Conservation (phyloP, 2,888 invertebrate species). For the Aspidiotus destructor region DNA sequence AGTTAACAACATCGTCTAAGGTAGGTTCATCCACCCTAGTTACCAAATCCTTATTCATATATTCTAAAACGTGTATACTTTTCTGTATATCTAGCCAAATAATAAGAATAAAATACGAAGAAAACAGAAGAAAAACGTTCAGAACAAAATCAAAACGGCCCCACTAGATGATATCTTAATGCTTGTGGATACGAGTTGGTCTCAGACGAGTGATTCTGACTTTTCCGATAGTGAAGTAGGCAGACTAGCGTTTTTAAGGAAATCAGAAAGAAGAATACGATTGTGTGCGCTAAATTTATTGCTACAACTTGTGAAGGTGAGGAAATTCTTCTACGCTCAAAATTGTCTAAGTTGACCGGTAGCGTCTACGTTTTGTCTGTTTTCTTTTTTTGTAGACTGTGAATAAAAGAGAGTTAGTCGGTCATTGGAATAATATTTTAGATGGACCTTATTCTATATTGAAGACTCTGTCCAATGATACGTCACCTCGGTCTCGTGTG, state of each 20-base stretch:
- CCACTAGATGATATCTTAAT: slow-evolving; percentile 12
- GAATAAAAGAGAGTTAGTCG: slow-evolving; percentile 20
- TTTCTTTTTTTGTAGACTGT: slow-evolving; percentile 9
- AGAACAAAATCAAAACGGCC: slow-evolving; percentile 18
- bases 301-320: slow-evolving; percentile 19
- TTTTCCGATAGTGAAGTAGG: slow-evolving; percentile 25
- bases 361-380: background rate
- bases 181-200: slow-evolving; percentile 14
- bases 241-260: slow-evolving; percentile 1
- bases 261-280: slow-evolving; percentile 20
- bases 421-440: slow-evolving; percentile 25
- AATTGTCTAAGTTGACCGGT: background rate
- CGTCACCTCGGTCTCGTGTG: slow-evolving; percentile 18
- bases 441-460: slow-evolving; percentile 28
- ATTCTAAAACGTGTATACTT: background rate
- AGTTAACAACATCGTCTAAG: background rate
- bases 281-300: slow-evolving; percentile 18
- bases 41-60: too few relatives aligned
- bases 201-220: slow-evolving; percentile 27
- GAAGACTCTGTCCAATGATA: slow-evolving; percentile 15
- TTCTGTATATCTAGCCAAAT: background rate
- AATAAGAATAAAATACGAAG: slow-evolving; percentile 5
- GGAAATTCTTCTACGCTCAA: background rate
- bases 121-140: slow-evolving; percentile 22
- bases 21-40: too few relatives aligned